Evolutionary conservation across 2,888 invertebrate genomes (phyloP).

Genomic region (Dryomyza anilis): DNA sequence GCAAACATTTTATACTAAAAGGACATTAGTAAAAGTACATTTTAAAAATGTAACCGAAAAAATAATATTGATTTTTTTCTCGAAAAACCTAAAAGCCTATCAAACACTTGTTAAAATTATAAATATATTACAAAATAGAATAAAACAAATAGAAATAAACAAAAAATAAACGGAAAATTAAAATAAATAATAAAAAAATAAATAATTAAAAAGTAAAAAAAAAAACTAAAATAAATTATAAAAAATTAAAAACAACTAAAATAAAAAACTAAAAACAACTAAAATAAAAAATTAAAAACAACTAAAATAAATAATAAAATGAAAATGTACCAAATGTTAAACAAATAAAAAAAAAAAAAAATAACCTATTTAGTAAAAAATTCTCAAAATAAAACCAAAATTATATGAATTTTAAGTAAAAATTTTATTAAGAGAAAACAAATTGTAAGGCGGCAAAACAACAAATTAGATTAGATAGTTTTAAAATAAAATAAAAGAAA

Average conservation of each 20-base stretch:
- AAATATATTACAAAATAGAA: too few relatives aligned
- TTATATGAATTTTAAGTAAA: background rate
- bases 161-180: background rate
- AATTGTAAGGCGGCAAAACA: background rate
- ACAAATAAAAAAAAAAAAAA: background rate
- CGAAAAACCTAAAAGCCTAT: too few relatives aligned
- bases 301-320: background rate
- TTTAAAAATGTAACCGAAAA: too few relatives aligned
- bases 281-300: background rate
- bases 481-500: constrained; percentile 1
- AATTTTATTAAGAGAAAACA: background rate
- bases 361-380: too few relatives aligned
- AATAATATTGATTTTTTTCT: too few relatives aligned
- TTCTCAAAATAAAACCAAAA: background rate
- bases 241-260: too few relatives aligned
- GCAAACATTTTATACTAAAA: too few relatives aligned
- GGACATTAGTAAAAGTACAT: too few relatives aligned
- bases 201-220: background rate
- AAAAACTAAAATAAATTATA: background rate
- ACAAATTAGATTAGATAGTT: background rate
- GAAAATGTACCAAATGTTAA: background rate
- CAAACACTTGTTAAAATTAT: too few relatives aligned
- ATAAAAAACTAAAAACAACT: too few relatives aligned
- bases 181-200: background rate
- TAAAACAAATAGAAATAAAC: too few relatives aligned